phyloP scores from a whole-genome alignment of 2,113 vertebrate species.

The Oreochromis tanganicae region DNA sequence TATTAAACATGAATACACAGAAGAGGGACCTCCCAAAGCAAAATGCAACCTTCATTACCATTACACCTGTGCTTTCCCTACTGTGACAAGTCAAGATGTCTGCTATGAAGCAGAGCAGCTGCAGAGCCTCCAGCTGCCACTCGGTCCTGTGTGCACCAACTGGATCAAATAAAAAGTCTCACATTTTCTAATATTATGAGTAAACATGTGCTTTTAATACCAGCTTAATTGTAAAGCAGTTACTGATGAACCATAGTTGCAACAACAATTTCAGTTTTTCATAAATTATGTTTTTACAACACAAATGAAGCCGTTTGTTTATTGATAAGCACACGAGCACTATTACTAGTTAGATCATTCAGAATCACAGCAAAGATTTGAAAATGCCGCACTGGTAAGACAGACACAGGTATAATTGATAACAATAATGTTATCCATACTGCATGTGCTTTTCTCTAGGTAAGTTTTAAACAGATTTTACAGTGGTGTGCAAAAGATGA shows the following conservation, averaged over 20 bases:
- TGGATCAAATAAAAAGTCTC: neutral
- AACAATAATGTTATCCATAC: neutral
- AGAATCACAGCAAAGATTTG: neutral
- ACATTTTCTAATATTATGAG: neutral
- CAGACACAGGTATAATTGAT: neutral
- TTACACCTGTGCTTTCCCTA: neutral
- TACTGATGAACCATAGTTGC: neutral
- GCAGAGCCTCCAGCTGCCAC: neutral
- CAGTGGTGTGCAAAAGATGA: neutral
- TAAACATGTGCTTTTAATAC: neutral
- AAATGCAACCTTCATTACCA: neutral
- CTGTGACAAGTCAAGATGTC: neutral
- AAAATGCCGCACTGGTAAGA: neutral
- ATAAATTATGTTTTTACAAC: neutral
- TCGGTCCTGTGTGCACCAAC: neutral
- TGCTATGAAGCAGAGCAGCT: neutral
- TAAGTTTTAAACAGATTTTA: neutral
- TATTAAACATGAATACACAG: neutral
- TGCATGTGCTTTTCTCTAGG: neutral
- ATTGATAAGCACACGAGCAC: neutral
- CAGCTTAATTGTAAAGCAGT: neutral
- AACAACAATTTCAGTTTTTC: neutral
- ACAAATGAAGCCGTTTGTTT: neutral
- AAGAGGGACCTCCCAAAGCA: neutral
- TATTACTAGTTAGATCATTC: neutral